Conservation (phyloP, 2,888 invertebrate species). For the Malacosoma neustria region DNA sequence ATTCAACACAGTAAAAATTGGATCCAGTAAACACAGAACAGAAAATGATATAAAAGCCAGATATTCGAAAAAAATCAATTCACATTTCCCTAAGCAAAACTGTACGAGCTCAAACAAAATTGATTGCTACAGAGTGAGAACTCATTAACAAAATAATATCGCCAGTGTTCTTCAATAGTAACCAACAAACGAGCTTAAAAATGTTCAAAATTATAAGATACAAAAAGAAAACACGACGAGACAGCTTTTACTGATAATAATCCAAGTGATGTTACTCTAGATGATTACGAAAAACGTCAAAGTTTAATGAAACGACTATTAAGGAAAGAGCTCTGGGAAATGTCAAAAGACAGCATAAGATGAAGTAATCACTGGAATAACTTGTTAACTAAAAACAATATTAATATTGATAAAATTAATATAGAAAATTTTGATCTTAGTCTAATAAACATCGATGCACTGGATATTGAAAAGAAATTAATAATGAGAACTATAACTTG, state of each 20-base stretch:
- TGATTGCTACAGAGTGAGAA: background rate
- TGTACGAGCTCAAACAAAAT: background rate
- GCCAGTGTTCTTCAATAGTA: background rate
- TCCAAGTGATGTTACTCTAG: background rate
- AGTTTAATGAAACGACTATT: constrained; percentile 20
- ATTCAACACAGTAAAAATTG: background rate
- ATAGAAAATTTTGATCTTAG: constrained; percentile 26
- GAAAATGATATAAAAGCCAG: background rate
- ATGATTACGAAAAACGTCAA: constrained; percentile 4
- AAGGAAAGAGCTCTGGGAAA: constrained; percentile 24
- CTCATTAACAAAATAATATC: background rate
- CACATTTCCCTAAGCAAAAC: background rate
- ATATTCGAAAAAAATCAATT: background rate
- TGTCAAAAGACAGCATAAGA: constrained; percentile 24
- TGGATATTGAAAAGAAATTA: constrained; percentile 27
- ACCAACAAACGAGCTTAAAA: background rate
- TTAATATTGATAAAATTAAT: constrained; percentile 28
- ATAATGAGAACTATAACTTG: constrained; percentile 23
- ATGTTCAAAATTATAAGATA: background rate
- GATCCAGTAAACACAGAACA: background rate
- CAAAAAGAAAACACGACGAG: too few species aligned
- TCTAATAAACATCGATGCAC: constrained; percentile 25
- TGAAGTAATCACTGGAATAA: constrained; percentile 18
- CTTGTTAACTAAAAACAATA: constrained; percentile 23
- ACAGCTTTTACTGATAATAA: constrained; percentile 1